Conservation (phyloP, 2,797 vertebrate species). For the Simalia tracyae region DNA sequence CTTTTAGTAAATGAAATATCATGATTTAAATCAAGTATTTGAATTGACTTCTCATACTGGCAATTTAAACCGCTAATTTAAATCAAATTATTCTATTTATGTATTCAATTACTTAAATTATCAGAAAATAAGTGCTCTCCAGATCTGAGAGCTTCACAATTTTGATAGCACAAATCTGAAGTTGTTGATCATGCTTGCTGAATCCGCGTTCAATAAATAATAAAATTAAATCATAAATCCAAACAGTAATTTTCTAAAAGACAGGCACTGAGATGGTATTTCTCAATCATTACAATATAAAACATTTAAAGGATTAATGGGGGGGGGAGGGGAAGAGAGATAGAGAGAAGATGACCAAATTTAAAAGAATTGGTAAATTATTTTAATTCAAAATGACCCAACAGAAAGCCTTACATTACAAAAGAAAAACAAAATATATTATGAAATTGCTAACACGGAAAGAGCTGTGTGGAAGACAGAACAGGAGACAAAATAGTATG, state of each 20-base stretch:
- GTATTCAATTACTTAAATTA: neutral
- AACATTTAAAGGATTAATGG: neutral
- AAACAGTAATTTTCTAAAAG: neutral
- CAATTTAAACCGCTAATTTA: neutral
- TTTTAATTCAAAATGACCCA: slow-evolving; percentile 69
- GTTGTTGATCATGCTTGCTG: neutral
- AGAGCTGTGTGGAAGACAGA: slow-evolving; percentile 66
- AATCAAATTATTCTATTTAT: neutral
- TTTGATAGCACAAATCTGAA: neutral
- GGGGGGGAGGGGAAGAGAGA: neutral
- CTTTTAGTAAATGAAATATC: neutral
- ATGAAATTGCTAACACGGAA: slow-evolving; percentile 63
- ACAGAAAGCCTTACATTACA: slow-evolving; percentile 76
- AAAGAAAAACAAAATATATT: slow-evolving; percentile 77
- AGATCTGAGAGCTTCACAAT: neutral
- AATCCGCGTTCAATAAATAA: neutral
- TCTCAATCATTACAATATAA: neutral
- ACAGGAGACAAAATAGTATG: slow-evolving; percentile 47
- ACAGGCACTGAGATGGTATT: neutral
- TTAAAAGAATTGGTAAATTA: slow-evolving; percentile 57
- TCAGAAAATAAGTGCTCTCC: neutral
- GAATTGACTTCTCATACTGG: neutral
- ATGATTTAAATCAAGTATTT: neutral
- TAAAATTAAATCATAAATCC: neutral
- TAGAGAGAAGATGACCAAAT: slow-evolving; percentile 50